These are phyloP conservation scores for Sialis lutaria DNA, from an alignment of 2,888 invertebrate genomes.

Conservation along the genomic window DNA sequence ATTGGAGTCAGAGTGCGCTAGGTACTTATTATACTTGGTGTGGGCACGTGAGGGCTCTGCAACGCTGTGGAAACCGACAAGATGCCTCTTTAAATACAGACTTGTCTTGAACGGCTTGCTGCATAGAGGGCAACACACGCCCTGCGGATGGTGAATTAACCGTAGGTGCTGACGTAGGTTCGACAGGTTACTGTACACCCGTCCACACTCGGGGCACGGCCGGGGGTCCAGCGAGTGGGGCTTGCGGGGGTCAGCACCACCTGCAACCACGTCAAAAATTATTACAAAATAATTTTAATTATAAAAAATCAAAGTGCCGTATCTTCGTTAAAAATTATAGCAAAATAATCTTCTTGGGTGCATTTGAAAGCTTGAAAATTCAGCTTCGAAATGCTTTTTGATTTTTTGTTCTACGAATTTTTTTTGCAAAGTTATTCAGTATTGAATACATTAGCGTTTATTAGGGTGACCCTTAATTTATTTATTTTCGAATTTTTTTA, in stretches of 20 bases:
- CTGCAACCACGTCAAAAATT: neutral
- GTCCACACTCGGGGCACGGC: slow-evolving; percentile 43
- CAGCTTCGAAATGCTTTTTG: too few species aligned
- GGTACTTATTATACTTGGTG: neutral
- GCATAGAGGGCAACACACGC: slow-evolving; percentile 40
- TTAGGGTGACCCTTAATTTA: too few species aligned
- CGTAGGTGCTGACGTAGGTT: slow-evolving; percentile 47
- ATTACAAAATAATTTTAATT: neutral
- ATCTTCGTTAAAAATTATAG: too few species aligned
- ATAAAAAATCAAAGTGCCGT: neutral
- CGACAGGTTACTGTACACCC: slow-evolving; percentile 45
- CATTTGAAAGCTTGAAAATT: too few species aligned
- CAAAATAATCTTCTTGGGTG: too few species aligned
- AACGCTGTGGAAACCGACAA: slow-evolving; percentile 33
- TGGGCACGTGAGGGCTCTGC: slow-evolving; percentile 2
- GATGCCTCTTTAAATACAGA: slow-evolving; percentile 40
- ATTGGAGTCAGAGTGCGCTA: neutral
- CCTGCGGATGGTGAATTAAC: slow-evolving; percentile 44
- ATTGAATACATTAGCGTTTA: too few species aligned
- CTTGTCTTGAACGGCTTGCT: slow-evolving; percentile 44
- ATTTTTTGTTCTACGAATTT: too few species aligned
- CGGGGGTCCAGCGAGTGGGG: slow-evolving; percentile 32
- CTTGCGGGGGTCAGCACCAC: slow-evolving; percentile 24
- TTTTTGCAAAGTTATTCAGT: too few species aligned
- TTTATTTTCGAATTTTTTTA: too few species aligned